Conservation (phyloP, 2,797 vertebrate genomes). For the Leptatherina wallacei region DNA sequence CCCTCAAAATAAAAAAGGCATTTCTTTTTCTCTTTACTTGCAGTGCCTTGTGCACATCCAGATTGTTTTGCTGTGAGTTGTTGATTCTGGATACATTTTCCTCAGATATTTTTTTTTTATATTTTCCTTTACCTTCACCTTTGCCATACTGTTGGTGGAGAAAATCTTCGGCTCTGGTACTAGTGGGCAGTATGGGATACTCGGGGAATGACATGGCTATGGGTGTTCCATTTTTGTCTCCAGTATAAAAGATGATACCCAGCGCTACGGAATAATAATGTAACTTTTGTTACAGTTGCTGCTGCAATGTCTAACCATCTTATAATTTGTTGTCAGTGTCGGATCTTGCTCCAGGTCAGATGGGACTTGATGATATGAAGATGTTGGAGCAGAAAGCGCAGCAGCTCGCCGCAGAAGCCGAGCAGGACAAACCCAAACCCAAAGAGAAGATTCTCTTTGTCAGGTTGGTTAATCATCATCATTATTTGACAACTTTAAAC, state of each 20-base stretch:
- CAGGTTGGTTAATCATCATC: constrained; percentile 79
- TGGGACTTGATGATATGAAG: constrained; percentile 93
- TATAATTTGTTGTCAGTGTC: constrained; percentile 80
- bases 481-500: background rate
- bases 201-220: background rate
- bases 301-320: background rate
- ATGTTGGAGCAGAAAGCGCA: constrained; percentile 92
- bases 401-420: constrained; percentile 88
- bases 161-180: background rate
- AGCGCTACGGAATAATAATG: background rate
- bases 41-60: background rate
- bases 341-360: constrained; percentile 90
- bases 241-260: background rate
- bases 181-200: background rate
- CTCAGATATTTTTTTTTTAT: background rate
- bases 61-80: background rate
- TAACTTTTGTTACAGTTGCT: background rate
- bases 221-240: background rate
- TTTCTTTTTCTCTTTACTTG: background rate
- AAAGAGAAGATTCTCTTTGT: constrained; percentile 95
- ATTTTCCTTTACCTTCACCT: background rate
- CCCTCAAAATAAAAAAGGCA: background rate
- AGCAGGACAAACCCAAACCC: constrained; percentile 88
- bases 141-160: background rate
- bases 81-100: background rate